These are phyloP conservation scores for Diabrotica virgifera DNA, from an alignment of 1,140 invertebrate species.

Conservation along the genomic window DNA sequence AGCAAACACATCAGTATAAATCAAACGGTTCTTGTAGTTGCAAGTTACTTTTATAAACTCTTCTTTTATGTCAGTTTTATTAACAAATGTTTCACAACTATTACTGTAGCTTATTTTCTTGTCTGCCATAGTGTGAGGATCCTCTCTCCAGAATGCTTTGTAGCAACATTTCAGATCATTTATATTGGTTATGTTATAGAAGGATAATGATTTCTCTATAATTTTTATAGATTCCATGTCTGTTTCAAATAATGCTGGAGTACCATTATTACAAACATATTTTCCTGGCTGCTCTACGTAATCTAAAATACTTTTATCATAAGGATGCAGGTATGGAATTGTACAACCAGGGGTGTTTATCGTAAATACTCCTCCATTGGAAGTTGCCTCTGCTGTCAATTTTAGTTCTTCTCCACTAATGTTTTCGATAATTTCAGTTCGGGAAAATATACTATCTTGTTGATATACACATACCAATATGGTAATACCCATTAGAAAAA, in stretches of 20 bases:
- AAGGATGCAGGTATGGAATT: slow-evolving; percentile 73
- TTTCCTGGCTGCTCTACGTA: slow-evolving; percentile 49
- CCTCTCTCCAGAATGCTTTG: slow-evolving; percentile 55
- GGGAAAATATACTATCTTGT: too few relatives aligned
- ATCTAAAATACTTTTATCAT: slow-evolving; percentile 56
- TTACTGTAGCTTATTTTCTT: slow-evolving; percentile 49
- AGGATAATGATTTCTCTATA: slow-evolving; percentile 38
- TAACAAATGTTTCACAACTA: slow-evolving; percentile 48
- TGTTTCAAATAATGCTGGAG: slow-evolving; percentile 57
- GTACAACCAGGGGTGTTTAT: slow-evolving; percentile 73
- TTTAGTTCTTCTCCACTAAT: too few relatives aligned
- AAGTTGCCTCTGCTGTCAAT: too few relatives aligned
- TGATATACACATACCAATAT: too few relatives aligned
- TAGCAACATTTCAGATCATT: slow-evolving; percentile 61
- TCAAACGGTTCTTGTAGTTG: slow-evolving; percentile 46
- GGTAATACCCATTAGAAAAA: too few relatives aligned
- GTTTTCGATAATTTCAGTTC: too few relatives aligned
- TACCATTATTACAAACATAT: slow-evolving; percentile 50
- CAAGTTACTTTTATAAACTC: slow-evolving; percentile 67
- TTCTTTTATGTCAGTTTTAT: slow-evolving; percentile 47
- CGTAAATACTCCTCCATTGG: slow-evolving; percentile 40
- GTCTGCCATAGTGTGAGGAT: slow-evolving; percentile 48
- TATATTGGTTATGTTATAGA: slow-evolving; percentile 55
- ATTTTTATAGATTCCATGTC: slow-evolving; percentile 62
- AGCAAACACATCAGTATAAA: slow-evolving; percentile 68